phyloP scores from a whole-genome alignment of 35 echinoderm and acorn worm species.

The Acanthaster planci region DNA sequence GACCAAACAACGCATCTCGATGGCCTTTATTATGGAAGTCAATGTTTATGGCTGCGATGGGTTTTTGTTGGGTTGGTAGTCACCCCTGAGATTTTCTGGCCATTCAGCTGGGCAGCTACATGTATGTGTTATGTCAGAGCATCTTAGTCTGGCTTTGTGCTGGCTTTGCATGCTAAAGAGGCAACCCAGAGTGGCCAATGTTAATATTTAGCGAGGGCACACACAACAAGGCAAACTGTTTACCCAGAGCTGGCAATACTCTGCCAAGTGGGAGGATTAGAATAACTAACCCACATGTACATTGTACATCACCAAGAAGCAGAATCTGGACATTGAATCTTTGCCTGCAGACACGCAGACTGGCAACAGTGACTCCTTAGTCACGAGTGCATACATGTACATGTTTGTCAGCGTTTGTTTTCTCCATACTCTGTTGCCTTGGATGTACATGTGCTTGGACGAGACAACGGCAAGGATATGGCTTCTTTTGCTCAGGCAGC shows the following conservation, averaged over 20 bases:
- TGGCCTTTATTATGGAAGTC: too few relatives aligned
- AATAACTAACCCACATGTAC: not conserved
- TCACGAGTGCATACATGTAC: not conserved
- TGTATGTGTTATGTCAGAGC: not conserved
- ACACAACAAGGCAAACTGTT: constrained; percentile 3
- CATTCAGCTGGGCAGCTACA: too few relatives aligned
- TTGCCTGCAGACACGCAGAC: not conserved
- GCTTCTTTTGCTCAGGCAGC: not conserved
- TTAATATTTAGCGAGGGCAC: constrained; percentile 12
- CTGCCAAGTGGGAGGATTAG: constrained; percentile 2
- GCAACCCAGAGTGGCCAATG: not conserved
- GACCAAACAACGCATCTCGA: too few relatives aligned
- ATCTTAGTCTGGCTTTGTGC: not conserved
- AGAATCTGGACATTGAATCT: not conserved
- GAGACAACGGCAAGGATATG: not conserved
- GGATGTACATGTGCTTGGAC: not conserved
- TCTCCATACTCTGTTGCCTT: not conserved
- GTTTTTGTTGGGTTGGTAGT: too few relatives aligned
- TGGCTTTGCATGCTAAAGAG: not conserved
- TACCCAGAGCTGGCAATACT: not conserved
- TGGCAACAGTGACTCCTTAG: not conserved
- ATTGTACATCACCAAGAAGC: too few relatives aligned
- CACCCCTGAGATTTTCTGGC: too few relatives aligned
- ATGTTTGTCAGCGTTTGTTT: not conserved
- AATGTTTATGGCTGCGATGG: too few relatives aligned